phyloP scores from a whole-genome alignment of 2,113 vertebrate genomes.

The Phalacrocorax pelagicus region DNA sequence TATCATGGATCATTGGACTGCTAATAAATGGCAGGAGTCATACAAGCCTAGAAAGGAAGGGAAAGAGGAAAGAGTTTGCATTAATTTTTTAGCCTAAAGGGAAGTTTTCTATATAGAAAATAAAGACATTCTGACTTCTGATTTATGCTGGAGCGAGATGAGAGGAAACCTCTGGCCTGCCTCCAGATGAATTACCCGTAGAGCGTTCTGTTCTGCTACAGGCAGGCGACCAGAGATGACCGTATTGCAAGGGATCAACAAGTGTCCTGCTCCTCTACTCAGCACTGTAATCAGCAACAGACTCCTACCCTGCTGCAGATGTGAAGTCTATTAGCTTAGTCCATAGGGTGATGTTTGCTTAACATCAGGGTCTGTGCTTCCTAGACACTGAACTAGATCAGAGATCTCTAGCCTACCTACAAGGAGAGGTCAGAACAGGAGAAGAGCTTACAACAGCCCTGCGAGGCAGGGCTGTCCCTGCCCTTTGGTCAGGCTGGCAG shows the following conservation, averaged over 20 bases:
- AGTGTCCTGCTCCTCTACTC: background rate
- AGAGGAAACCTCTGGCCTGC: background rate
- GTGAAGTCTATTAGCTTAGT: background rate
- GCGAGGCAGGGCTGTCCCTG: fast-evolving
- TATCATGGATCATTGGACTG: background rate
- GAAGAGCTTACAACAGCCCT: background rate
- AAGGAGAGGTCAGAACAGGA: background rate
- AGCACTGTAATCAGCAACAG: fast-evolving
- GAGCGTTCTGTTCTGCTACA: background rate
- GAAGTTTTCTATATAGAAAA: background rate
- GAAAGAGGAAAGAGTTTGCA: background rate
- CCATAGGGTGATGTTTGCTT: background rate
- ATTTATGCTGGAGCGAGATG: background rate
- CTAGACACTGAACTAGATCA: background rate
- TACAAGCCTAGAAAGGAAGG: background rate
- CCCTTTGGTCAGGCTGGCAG: too few species aligned
- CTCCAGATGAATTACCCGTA: background rate
- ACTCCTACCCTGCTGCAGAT: background rate
- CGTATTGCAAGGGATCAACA: fast-evolving
- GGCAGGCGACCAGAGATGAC: background rate
- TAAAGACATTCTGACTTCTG: background rate
- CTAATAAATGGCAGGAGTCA: background rate
- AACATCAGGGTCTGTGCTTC: fast-evolving
- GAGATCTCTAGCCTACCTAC: background rate
- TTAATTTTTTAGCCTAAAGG: background rate